These are phyloP conservation scores for Cetoscarus ocellatus DNA, from an alignment of 2,797 vertebrate genomes.

Conservation along the genomic window DNA sequence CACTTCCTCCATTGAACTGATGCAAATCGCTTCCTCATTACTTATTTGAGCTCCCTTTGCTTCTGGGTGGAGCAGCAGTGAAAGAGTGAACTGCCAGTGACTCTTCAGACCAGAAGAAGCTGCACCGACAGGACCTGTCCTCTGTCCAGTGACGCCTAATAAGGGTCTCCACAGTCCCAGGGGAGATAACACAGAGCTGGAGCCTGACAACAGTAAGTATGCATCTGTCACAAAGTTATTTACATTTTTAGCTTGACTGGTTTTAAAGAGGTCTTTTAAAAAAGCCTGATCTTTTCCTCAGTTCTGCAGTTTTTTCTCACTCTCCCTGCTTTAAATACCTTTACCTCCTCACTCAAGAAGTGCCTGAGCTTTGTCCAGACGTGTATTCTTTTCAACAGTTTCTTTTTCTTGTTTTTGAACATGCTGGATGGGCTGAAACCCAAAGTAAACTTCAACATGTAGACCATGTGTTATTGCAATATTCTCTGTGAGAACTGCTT, in stretches of 20 bases:
- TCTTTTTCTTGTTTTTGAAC: not conserved
- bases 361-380: not conserved
- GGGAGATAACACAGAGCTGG: constrained; percentile 14
- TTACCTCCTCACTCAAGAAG: no score
- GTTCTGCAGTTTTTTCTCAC: no score
- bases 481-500: no score
- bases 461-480: no score
- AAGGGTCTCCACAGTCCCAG: constrained; percentile 4
- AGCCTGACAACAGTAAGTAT: constrained; percentile 56
- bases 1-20: constrained; percentile 36
- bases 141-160: constrained; percentile 2
- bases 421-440: no score
- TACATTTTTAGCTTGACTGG: not conserved
- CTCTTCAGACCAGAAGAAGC: not conserved
- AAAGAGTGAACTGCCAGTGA: constrained; percentile 32
- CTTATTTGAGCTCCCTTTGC: accelerated
- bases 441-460: no score
- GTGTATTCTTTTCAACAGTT: no score
- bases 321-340: no score
- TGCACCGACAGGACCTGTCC: constrained; percentile 13
- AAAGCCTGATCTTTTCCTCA: no score
- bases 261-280: no score
- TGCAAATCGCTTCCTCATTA: constrained; percentile 51
- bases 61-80: constrained; percentile 11
- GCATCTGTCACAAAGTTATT: not conserved